phyloP scores from a whole-genome alignment of 2,113 vertebrate species.

The Mustela lutreola region DNA sequence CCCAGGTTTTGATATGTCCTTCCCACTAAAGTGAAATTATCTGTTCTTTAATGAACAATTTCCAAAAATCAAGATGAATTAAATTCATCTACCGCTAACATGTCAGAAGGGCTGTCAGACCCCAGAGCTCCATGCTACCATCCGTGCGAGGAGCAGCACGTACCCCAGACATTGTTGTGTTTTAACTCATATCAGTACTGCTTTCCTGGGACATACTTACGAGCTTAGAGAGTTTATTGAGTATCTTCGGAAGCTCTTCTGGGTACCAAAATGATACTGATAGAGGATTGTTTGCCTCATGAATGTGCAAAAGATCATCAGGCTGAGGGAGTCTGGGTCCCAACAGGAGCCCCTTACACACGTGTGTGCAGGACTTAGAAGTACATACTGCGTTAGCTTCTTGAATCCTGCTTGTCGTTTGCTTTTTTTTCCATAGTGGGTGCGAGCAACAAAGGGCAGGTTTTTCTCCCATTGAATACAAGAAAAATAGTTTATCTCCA shows the following conservation, averaged over 20 bases:
- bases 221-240: slow-evolving; percentile 22
- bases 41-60: slow-evolving; percentile 23
- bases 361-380: background rate
- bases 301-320: background rate
- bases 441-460: background rate
- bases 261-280: slow-evolving; percentile 3
- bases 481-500: background rate
- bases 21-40: slow-evolving; percentile 24
- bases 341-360: background rate
- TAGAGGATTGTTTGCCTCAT: background rate
- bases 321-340: background rate
- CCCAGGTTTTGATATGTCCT: slow-evolving; percentile 46
- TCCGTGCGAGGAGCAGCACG: slow-evolving; percentile 19
- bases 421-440: background rate
- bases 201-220: slow-evolving; percentile 53
- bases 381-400: background rate
- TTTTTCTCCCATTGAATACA: slow-evolving; percentile 40
- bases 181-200: slow-evolving; percentile 8
- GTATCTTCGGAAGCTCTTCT: slow-evolving; percentile 33
- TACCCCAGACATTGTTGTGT: background rate
- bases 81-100: background rate
- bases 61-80: slow-evolving; percentile 21
- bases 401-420: background rate
- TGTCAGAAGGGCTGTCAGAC: slow-evolving; percentile 12
- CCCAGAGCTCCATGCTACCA: background rate